Evolutionary conservation across 2,113 vertebrate species (phyloP).

Genomic region (Urocynchramus pylzowi): DNA sequence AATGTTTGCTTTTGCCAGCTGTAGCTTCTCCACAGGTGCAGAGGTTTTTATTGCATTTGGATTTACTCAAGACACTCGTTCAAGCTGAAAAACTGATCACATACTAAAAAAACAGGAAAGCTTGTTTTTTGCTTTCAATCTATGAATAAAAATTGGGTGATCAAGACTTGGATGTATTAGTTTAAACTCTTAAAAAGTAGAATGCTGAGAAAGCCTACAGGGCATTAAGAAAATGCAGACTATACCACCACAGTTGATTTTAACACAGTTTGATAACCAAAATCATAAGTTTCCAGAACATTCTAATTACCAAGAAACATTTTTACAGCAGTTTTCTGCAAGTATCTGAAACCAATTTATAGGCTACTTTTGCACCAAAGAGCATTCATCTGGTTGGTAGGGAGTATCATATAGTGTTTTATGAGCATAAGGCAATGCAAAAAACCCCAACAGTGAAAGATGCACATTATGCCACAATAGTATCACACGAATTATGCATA

Average conservation of each 20-base stretch:
- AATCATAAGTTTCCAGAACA: background rate
- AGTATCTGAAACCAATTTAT: background rate
- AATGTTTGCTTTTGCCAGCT: constrained; percentile 46
- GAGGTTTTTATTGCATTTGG: background rate
- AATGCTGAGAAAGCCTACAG: background rate
- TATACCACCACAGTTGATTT: background rate
- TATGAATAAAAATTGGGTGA: background rate
- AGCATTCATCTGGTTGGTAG: background rate
- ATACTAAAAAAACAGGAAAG: background rate
- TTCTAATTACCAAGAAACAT: background rate
- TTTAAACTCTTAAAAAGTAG: background rate
- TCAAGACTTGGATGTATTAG: background rate
- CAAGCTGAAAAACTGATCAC: background rate
- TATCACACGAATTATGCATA: background rate
- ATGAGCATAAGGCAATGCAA: background rate
- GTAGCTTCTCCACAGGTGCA: constrained; percentile 37
- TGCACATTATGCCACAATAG: background rate
- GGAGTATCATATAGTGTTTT: background rate
- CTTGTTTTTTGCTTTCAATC: background rate
- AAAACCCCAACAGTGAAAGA: background rate
- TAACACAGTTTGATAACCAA: background rate
- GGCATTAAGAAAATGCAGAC: background rate
- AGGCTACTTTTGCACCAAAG: background rate
- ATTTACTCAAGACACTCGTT: background rate
- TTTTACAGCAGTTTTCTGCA: background rate